Evolutionary conservation across 2,797 vertebrate species (phyloP), one percentile per base, ranked within the genome.

Genomic region (Lacerta bilineata): DNA sequence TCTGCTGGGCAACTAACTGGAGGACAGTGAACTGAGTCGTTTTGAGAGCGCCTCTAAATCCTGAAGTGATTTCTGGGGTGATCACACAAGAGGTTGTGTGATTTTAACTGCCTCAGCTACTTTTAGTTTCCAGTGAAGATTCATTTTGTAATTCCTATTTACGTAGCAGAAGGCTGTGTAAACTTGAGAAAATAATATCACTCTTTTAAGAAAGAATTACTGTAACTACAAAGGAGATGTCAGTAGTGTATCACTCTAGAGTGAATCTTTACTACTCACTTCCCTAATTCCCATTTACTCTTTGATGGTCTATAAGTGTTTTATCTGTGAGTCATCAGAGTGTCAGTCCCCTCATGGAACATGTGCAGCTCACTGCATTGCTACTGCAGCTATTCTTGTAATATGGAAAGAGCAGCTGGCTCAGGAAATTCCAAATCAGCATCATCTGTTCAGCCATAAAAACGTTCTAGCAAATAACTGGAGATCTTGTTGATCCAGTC

Each of bases 191-290:
- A 55, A 23, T 50, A 10, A 55, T 23, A 33, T 55, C 20, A 41
- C 39, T 41, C 10, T n/a, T 17, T 83, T 71, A 83, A 69, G 25
- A 69, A 83, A 55, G 41, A 43, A 36, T 68, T 82, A 13, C 50
- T 55, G 50, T 55, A 66, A n/a, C 46, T 84, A 8, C 69, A 84
- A 46, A 74, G 43, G 46, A 55, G 7, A 59, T n/a, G n/a, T 59
- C 83, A 79, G n/a, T 33, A 86, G 55, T 50, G 79, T 61, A 50
- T 86, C 41, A 55, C 13, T 79, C 41, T 86, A 75, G 61, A 86
- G 29, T 78, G 75, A 79, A 36, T 46, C 27, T 86, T 71, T 79
- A 86, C 3, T 18, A 36, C 29, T 55, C 76, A 79, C 41, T 86
- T 80, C 27, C 25, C 9, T 55, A 20, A 46, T n/a, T 29, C 3